Evolutionary conservation across 2,113 vertebrate species (phyloP).

Genomic region (Oceanites oceanicus): DNA sequence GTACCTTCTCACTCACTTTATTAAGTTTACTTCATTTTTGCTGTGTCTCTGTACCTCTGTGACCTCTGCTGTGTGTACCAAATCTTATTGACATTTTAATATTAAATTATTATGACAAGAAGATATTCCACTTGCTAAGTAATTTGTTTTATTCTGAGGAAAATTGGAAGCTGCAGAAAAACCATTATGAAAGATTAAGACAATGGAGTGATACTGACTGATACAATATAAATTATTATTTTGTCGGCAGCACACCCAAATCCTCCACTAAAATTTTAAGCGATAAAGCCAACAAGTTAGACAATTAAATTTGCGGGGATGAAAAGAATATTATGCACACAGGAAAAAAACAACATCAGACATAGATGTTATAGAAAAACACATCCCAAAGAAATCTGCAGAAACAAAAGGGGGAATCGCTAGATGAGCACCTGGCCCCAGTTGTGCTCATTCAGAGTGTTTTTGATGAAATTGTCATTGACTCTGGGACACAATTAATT

Average conservation of each 20-base stretch:
- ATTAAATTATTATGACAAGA: slow-evolving; percentile 76
- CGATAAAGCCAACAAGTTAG: slow-evolving; percentile 66
- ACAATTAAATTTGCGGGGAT: slow-evolving; percentile 59
- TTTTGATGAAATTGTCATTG: neutral
- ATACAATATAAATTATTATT: slow-evolving; percentile 69
- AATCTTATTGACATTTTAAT: slow-evolving; percentile 76
- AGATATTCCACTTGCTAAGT: slow-evolving; percentile 73
- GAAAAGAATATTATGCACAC: slow-evolving; percentile 42
- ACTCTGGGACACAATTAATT: neutral
- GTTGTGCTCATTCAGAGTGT: rapidly evolving
- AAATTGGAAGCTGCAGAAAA: slow-evolving; percentile 74
- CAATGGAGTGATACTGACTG: slow-evolving; percentile 60
- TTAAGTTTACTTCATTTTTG: slow-evolving; percentile 71
- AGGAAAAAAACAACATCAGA: neutral
- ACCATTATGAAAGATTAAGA: slow-evolving; percentile 73
- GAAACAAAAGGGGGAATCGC: neutral
- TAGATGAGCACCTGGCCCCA: neutral
- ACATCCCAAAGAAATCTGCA: neutral
- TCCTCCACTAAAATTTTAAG: slow-evolving; percentile 48
- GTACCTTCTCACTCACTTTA: slow-evolving; percentile 59
- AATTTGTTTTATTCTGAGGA: slow-evolving; percentile 72
- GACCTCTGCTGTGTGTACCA: slow-evolving; percentile 69
- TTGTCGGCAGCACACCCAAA: slow-evolving; percentile 46
- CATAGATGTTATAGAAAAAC: neutral
- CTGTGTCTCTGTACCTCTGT: slow-evolving; percentile 62